A percentile compares a stretch with the other conserved stretches of the same genome.
phyloP scores from a whole-genome alignment of 1,140 invertebrate species.

The Anastatus disparis region DNA sequence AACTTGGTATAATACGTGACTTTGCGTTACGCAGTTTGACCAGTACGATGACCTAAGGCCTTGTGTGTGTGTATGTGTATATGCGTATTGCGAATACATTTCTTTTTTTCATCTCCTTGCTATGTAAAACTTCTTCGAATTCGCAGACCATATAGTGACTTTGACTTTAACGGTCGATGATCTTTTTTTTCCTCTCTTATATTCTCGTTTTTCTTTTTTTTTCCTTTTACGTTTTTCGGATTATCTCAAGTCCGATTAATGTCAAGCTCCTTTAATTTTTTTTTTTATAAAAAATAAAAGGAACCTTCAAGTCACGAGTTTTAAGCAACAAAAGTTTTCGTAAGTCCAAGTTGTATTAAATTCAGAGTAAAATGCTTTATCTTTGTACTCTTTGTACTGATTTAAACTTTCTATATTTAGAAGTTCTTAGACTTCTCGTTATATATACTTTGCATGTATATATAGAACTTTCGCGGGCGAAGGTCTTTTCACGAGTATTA shows the following conservation, averaged over 20 bases:
- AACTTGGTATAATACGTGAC: not conserved
- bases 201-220: no score
- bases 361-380: no score
- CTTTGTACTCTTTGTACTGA: slow-evolving; percentile 17
- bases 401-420: slow-evolving; percentile 33
- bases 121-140: slow-evolving; percentile 15
- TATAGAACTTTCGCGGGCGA: not conserved
- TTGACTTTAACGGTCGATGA: slow-evolving; percentile 28
- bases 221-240: not conserved
- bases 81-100: no score
- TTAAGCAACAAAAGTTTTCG: not conserved
- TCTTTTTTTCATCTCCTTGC: not conserved
- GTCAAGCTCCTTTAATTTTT: not conserved
- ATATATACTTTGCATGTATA: not conserved
- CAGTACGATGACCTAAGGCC: not conserved
- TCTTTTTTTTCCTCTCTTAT: not conserved
- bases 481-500: no score
- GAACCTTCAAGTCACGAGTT: not conserved
- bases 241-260: slow-evolving; percentile 3
- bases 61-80: no score
- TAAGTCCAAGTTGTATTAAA: no score
- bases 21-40: not conserved
- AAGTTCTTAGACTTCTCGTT: not conserved
- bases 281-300: not conserved
- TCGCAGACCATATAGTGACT: no score